Evolutionary conservation across 2,888 invertebrate genomes (phyloP), one percentile per base, ranked within the genome.

Genomic region (Drosophila acutilabella): DNA sequence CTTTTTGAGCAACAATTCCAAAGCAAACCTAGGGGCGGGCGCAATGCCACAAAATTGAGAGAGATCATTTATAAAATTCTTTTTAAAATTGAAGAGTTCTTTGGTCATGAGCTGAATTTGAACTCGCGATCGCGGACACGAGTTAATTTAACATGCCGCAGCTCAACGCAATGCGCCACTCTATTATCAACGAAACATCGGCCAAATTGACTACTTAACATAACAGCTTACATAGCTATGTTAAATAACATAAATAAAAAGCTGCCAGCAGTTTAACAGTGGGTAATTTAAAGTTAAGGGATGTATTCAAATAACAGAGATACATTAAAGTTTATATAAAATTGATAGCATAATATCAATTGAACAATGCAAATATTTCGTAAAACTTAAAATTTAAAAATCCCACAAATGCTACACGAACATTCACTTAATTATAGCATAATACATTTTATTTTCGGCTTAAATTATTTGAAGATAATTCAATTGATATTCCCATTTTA

Each of bases 1-100:
- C 87, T 61, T 77, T 78, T 80, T 67, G 77, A 76, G 58, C 74
- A 82, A 80, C 88, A 64, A 73, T 78, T 72, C 75, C 74, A 80
- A 74, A 75, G 68, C 62, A 78, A 78, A 67, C 71, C 74, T 64
- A 70, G 64, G 78, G 81, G 86, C 79, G 59, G 6, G 38, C 36
- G 13, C 2, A 45, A 18, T 6, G 38, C 30, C 14, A 51, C 13
- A 57, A 23, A 23, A 30, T 40, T 1, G 16, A 10, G 1, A 13
- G 0, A 30, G n/a, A 13, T 30, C 11, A 13, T 23, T 20, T 7
- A 14, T 13, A 16, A 16, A n/a, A 41, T 4, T 5, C 41, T 10
- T 33, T 13, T 1, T 23, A 41, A 38, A 38, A 16, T 38, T 50
- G 10, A 30, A 11, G 11, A 13, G 1, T 7, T 2, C 10, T 1